Conservation (phyloP, 1,140 invertebrate species). For the Trichonephila inaurata region DNA sequence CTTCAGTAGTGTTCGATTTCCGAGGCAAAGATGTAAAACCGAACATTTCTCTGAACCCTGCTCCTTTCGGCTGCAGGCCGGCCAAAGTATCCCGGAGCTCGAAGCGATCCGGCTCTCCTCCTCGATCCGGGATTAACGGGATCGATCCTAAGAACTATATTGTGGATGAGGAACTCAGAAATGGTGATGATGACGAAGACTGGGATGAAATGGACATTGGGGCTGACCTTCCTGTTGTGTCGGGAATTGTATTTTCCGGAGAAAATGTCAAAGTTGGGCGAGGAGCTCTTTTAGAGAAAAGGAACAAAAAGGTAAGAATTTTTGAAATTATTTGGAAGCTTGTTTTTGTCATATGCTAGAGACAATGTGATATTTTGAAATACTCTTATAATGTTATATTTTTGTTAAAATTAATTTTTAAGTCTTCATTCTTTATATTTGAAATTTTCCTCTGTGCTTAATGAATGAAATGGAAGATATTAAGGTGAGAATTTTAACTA, state of each 20-base stretch:
- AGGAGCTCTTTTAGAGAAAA: conserved; percentile 87
- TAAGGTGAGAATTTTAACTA: no score
- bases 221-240: conserved; percentile 79
- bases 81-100: conserved; percentile 46
- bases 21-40: conserved; percentile 78
- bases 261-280: conserved; percentile 94
- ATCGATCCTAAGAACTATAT: neutral
- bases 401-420: neutral
- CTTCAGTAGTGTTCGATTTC: conserved; percentile 78
- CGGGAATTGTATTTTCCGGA: conserved; percentile 91
- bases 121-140: conserved; percentile 43
- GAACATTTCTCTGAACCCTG: conserved; percentile 76
- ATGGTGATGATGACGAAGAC: conserved; percentile 78
- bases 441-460: neutral
- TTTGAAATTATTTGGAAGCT: neutral
- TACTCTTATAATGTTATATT: no score
- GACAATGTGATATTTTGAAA: no score
- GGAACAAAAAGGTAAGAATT: conserved; percentile 84
- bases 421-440: neutral
- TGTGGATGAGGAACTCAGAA: conserved; percentile 3
- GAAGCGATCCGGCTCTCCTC: conserved; percentile 63
- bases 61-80: conserved; percentile 77
- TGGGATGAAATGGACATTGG: conserved; percentile 82
- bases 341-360: no score
- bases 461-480: neutral